These are phyloP conservation scores for Lota lota DNA, from an alignment of 2,113 vertebrate genomes.

Conservation along the genomic window DNA sequence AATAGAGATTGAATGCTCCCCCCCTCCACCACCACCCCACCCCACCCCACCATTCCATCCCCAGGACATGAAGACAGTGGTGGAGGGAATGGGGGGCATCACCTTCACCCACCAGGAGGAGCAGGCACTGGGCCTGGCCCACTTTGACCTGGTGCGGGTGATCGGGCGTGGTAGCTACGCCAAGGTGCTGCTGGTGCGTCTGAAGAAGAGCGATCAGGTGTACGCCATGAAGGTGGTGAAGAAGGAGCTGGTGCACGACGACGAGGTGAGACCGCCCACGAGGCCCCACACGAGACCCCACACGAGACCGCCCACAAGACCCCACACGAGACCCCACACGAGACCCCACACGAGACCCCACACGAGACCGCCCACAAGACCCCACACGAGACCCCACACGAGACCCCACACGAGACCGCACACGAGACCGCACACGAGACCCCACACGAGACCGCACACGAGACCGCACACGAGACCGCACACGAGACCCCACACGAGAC, in stretches of 20 bases:
- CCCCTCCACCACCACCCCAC: neutral
- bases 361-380: too few relatives aligned
- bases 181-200: conserved; percentile 93
- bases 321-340: too few relatives aligned
- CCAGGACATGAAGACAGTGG: conserved; percentile 90
- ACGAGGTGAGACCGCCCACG: conserved; percentile 79
- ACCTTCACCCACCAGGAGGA: conserved; percentile 84
- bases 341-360: too few relatives aligned
- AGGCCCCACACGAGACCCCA: too few relatives aligned
- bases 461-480: too few relatives aligned
- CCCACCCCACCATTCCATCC: neutral
- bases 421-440: too few relatives aligned
- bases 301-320: too few relatives aligned
- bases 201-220: conserved; percentile 93
- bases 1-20: too few relatives aligned
- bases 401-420: too few relatives aligned
- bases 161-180: conserved; percentile 97
- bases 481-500: too few relatives aligned
- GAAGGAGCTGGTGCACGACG: conserved; percentile 96
- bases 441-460: too few relatives aligned
- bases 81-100: conserved; percentile 92
- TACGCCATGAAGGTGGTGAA: conserved; percentile 99
- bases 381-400: too few relatives aligned
- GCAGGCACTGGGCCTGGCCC: conserved; percentile 85
- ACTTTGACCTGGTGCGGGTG: conserved; percentile 95